These are phyloP conservation scores for Diogma glabrata DNA, from an alignment of 2,888 invertebrate species.

Conservation along the genomic window DNA sequence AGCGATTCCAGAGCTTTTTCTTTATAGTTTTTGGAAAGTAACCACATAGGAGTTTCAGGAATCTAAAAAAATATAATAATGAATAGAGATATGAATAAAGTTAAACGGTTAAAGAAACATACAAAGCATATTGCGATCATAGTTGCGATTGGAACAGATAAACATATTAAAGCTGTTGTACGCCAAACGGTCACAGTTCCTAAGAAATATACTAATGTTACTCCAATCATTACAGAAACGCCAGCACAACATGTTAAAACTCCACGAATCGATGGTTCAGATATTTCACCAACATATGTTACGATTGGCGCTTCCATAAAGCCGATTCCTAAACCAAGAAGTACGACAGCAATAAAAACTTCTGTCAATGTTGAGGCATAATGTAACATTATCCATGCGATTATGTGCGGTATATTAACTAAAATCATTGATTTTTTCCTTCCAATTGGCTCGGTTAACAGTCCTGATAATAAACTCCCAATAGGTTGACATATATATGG, in stretches of 20 bases:
- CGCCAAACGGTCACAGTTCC: conserved; percentile 44
- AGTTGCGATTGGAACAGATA: conserved; percentile 40
- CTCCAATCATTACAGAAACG: conserved; percentile 37
- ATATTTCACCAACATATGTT: conserved; percentile 49
- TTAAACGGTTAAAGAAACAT: no score
- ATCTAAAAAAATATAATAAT: conserved; percentile 32
- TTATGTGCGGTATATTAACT: conserved; percentile 45
- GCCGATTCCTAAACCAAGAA: conserved; percentile 45
- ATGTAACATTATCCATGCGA: conserved; percentile 46
- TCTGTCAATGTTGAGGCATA: conserved; percentile 39
- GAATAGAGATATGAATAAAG: no score
- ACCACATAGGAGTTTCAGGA: conserved; percentile 48
- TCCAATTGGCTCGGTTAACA: conserved; percentile 42
- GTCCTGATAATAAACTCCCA: conserved; percentile 45
- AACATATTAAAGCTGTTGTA: conserved; percentile 40
- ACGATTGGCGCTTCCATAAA: conserved; percentile 48
- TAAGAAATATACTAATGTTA: conserved; percentile 41
- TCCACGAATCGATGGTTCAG: conserved; percentile 43
- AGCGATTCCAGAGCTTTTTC: conserved; percentile 42
- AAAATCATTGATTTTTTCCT: conserved; percentile 43
- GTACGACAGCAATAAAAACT: conserved; percentile 40
- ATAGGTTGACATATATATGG: conserved; percentile 45
- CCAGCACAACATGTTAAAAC: conserved; percentile 40
- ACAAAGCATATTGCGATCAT: conserved; percentile 43
- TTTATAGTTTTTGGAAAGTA: conserved; percentile 43